A percentile compares a stretch with the other conserved stretches of the same genome.
Conservation (phyloP, 37 sponge, comb jelly and placozoan genomes). For the Crambe crambe region DNA sequence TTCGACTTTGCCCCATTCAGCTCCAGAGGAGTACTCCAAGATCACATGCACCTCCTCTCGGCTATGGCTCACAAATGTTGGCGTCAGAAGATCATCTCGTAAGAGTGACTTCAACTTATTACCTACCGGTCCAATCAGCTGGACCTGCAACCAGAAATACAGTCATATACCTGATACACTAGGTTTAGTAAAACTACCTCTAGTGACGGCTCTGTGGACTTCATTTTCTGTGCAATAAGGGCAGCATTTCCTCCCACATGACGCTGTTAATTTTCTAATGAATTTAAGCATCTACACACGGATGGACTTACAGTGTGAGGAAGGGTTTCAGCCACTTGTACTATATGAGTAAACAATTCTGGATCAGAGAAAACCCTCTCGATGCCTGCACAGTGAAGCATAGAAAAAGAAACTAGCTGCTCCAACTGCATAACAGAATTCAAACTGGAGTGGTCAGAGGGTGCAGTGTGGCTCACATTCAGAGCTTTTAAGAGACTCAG, state of each 20-base stretch:
- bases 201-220: conserved; percentile 5
- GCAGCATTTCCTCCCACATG: conserved; percentile 96
- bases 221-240: conserved; percentile 78
- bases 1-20: conserved; percentile 61
- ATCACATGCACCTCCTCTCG: conserved; percentile 92
- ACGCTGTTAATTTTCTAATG: conserved; percentile 35
- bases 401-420: conserved; percentile 64
- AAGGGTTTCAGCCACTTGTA: conserved; percentile 35
- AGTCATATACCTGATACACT: not conserved
- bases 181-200: conserved; percentile 3
- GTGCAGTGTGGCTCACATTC: conserved; percentile 9
- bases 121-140: conserved; percentile 80
- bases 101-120: conserved; percentile 52
- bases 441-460: conserved; percentile 47
- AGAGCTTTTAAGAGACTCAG: conserved; percentile 50
- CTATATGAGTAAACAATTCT: conserved; percentile 53
- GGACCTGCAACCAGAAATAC: conserved; percentile 22
- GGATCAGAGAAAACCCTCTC: conserved; percentile 61
- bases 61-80: conserved; percentile 5
- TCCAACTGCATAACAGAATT: conserved; percentile 47
- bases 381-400: conserved; percentile 76
- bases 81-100: conserved; percentile 24
- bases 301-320: conserved; percentile 59
- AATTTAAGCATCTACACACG: not conserved
- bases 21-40: conserved; percentile 78